These are phyloP conservation scores for Trypoxylon attenuatum DNA, from an alignment of 2,888 invertebrate genomes.

Conservation along the genomic window DNA sequence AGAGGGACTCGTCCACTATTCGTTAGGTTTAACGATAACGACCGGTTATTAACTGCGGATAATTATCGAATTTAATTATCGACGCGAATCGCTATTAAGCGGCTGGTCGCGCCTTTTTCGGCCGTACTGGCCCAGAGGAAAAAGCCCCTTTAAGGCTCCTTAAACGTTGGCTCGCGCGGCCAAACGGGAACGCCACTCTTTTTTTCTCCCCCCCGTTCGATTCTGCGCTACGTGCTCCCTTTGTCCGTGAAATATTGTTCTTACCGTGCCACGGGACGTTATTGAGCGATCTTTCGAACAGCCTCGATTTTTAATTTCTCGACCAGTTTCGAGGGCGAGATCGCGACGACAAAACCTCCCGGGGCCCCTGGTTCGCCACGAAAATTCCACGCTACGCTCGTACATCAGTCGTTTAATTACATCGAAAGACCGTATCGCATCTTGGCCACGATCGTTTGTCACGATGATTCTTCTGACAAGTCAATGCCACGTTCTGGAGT, in stretches of 20 bases:
- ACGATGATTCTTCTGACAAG: conserved; percentile 49
- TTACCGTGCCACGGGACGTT: background rate
- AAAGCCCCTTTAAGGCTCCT: background rate
- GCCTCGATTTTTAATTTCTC: conserved; percentile 15
- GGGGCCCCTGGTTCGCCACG: background rate
- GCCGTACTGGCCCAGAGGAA: background rate
- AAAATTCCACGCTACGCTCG: background rate
- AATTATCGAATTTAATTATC: conserved; percentile 73
- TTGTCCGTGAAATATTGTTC: background rate
- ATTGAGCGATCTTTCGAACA: background rate
- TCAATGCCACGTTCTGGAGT: conserved; percentile 47
- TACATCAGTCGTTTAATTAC: conserved; percentile 29
- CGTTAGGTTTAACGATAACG: conserved; percentile 69
- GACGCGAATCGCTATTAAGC: conserved; percentile 51
- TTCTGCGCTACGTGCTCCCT: background rate
- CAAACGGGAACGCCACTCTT: background rate
- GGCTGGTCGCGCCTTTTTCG: conserved; percentile 6
- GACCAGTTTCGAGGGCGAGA: conserved; percentile 1
- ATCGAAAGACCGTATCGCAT: conserved; percentile 27
- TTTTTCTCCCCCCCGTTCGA: background rate
- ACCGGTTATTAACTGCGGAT: conserved; percentile 71
- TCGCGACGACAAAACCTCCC: background rate
- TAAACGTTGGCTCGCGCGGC: background rate
- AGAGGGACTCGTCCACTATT: conserved; percentile 49
- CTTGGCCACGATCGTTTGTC: conserved; percentile 49